These are phyloP conservation scores for Copsychus sechellarum DNA, from an alignment of 2,113 vertebrate species.

Conservation along the genomic window DNA sequence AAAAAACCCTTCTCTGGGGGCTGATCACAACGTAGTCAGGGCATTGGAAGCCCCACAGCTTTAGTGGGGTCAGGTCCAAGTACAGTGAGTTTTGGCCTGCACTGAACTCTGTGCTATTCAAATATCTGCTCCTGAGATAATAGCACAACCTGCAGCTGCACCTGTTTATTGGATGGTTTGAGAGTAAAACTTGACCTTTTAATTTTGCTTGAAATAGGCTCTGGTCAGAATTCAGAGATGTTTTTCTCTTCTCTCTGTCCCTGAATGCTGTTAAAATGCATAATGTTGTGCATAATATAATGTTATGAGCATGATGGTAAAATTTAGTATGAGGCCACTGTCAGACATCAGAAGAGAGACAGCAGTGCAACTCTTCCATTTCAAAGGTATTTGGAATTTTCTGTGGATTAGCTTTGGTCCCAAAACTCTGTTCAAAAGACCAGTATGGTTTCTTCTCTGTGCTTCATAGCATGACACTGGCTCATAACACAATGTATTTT, in stretches of 20 bases:
- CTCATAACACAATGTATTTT: background rate
- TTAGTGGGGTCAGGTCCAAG: background rate
- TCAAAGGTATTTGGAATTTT: conserved; percentile 41
- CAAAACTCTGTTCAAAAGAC: background rate
- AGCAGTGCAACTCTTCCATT: background rate
- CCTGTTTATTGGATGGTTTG: background rate
- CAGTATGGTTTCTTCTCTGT: background rate
- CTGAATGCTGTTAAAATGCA: background rate
- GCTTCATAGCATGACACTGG: background rate
- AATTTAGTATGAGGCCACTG: background rate
- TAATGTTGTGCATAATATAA: background rate
- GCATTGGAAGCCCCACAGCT: background rate
- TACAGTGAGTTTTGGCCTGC: background rate
- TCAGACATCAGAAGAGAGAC: background rate
- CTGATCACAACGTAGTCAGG: background rate
- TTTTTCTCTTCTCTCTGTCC: background rate
- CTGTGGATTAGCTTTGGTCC: background rate
- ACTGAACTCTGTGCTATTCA: background rate
- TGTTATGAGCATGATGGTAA: background rate
- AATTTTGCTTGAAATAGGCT: background rate
- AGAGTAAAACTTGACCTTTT: background rate
- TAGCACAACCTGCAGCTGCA: background rate
- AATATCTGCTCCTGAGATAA: background rate
- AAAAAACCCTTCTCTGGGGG: background rate
- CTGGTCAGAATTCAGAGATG: background rate